Base-by-base conservation (phyloP, 2,797 vertebrate genomes). In the Paratrypauchen microcephalus region DNA sequence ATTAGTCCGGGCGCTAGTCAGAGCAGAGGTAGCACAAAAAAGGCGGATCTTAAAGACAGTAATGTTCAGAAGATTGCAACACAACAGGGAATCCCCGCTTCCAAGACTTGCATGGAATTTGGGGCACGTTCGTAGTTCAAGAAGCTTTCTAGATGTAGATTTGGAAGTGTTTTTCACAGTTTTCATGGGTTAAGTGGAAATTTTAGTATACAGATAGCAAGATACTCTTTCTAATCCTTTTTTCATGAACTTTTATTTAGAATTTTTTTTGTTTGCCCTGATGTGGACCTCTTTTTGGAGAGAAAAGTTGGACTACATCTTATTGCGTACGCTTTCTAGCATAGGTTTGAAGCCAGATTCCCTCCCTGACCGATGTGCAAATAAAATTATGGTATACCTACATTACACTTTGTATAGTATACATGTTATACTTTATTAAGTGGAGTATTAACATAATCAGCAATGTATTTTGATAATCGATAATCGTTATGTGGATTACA, bases 31-130 rank as follows among this genome's bases (percentile, higher is more conserved):
- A 70, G 32, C 66, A 57, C 65, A 48, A 73, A 79, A 59, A 70
- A 84, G 78, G 70, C 39, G 65, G 65, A 61, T 70, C 70, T 66
- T 77, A 68, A 66, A 54, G 59, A 69, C 58, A 67, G 60, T 36
- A 60, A 32, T 47, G 57, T 13, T 18, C 28, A 65, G 57, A 4
- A 41, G 64, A 32, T 47, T 65, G 71, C 16, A 59, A 56, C 24
- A 21, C 28, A 23, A 50, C 12, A 30, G 78, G 83, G 83, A 87
- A 83, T 77, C 82, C 83, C 78, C 78, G 66, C 63, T 72, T 56
- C 41, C 15, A 45, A 13, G 13, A 55, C 26, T 60, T 9, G 21
- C 36, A 41, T n/a, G 9, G 32, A 11, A 41, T 62, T 62, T 23
- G 15, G 6, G 6, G 48, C 62, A 39, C 52, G 26, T 74, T 65